These are phyloP conservation scores for Amphiprion ocellaris DNA, from an alignment of 2,113 vertebrate species.

Conservation along the genomic window DNA sequence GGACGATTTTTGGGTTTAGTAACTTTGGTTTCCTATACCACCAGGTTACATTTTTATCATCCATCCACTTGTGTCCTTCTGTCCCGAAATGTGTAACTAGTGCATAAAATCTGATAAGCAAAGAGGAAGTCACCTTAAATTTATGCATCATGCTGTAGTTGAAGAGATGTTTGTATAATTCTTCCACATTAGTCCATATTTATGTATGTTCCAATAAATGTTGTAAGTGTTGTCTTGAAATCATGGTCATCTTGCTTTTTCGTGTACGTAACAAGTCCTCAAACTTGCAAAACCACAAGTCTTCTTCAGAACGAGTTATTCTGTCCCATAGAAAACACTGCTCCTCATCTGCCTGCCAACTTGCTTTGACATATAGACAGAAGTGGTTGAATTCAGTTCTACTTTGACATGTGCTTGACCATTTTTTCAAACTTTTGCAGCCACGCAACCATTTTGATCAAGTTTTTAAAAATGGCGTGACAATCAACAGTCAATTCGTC, in stretches of 20 bases:
- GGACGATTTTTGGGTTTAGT: constrained; percentile 6
- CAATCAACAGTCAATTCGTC: neutral
- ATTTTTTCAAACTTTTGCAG: neutral
- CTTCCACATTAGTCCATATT: no score
- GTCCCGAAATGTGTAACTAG: neutral
- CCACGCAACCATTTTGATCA: neutral
- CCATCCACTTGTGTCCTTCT: neutral
- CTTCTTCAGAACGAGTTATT: no score
- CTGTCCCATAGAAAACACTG: no score
- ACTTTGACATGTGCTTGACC: neutral
- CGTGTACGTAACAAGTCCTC: no score
- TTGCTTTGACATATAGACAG: no score
- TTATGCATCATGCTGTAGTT: no score
- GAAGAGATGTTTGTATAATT: neutral
- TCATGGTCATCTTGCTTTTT: no score
- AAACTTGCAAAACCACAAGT: no score
- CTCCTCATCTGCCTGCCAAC: no score
- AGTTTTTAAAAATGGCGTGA: neutral
- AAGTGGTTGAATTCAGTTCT: neutral
- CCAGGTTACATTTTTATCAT: constrained; percentile 6
- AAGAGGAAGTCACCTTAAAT: neutral
- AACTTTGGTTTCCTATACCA: neutral
- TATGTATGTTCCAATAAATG: no score
- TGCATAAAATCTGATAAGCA: neutral
- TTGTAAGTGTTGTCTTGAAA: no score